Percentiles rank a stretch among this genome's conserved stretches.
These are phyloP conservation scores for Morone chrysops DNA, from an alignment of 2,113 vertebrate species.

Conservation along the genomic window DNA sequence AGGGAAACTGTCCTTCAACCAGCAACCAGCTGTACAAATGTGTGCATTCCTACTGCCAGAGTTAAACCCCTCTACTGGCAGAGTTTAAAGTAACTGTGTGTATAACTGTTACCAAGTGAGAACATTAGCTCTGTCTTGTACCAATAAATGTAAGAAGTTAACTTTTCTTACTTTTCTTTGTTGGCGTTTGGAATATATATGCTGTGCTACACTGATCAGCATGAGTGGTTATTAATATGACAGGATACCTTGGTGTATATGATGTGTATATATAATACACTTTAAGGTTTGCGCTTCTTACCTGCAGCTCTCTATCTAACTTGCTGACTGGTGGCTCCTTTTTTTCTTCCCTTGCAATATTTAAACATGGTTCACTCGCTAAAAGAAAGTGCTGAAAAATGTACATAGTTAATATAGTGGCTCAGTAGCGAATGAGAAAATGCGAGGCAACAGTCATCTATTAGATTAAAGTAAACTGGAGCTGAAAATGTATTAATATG, in stretches of 20 bases:
- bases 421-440: no score
- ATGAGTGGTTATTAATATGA: background rate
- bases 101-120: background rate
- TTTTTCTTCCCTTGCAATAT: background rate
- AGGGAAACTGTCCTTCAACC: constrained; percentile 7
- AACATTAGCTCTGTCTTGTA: background rate
- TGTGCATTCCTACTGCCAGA: background rate
- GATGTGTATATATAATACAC: no score
- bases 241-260: background rate
- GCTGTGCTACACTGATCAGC: background rate
- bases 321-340: background rate
- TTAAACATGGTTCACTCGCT: background rate
- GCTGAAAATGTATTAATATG: no score
- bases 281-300: background rate
- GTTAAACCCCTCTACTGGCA: constrained; percentile 1
- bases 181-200: background rate
- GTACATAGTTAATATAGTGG: background rate
- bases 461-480: background rate
- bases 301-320: background rate
- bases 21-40: background rate
- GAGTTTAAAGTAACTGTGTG: background rate
- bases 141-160: background rate
- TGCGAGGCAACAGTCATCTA: background rate
- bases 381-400: background rate
- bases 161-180: no score